Conservation (phyloP, 1,140 invertebrate genomes). For the Elymnias hypermnestra region DNA sequence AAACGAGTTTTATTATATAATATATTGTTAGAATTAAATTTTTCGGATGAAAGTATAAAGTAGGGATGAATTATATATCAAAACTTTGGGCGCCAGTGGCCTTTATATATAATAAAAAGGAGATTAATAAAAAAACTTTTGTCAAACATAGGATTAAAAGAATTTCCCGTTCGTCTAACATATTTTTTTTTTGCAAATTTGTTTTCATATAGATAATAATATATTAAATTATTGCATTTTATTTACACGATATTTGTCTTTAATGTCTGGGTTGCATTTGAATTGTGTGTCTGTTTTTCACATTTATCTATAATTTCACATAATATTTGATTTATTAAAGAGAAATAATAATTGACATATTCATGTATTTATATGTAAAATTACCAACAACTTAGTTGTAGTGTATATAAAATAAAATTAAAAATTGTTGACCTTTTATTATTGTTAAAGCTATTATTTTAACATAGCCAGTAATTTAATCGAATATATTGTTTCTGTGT, state of each 20-base stretch:
- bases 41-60: too few relatives aligned
- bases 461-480: constrained; percentile 25
- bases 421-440: constrained; percentile 54
- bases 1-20: too few relatives aligned
- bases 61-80: too few relatives aligned
- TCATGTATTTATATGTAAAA: constrained; percentile 22
- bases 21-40: too few relatives aligned
- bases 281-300: constrained; percentile 17
- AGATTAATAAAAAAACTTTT: too few relatives aligned
- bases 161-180: background rate
- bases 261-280: constrained; percentile 37
- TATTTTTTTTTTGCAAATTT: background rate
- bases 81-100: too few relatives aligned
- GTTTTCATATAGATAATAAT: constrained; percentile 9
- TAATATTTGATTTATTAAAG: too few relatives aligned
- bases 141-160: too few relatives aligned
- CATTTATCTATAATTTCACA: background rate
- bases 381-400: constrained; percentile 41
- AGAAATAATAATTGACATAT: background rate
- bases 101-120: too few relatives aligned
- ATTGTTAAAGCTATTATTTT: constrained; percentile 51
- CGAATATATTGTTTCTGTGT: too few relatives aligned
- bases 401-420: constrained; percentile 59
- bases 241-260: constrained; percentile 23
- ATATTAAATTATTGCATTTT: constrained; percentile 36